Evolutionary conservation across 2,888 invertebrate species (phyloP), one percentile per base, ranked within the genome.

Genomic region (Yponomeuta sedellus): DNA sequence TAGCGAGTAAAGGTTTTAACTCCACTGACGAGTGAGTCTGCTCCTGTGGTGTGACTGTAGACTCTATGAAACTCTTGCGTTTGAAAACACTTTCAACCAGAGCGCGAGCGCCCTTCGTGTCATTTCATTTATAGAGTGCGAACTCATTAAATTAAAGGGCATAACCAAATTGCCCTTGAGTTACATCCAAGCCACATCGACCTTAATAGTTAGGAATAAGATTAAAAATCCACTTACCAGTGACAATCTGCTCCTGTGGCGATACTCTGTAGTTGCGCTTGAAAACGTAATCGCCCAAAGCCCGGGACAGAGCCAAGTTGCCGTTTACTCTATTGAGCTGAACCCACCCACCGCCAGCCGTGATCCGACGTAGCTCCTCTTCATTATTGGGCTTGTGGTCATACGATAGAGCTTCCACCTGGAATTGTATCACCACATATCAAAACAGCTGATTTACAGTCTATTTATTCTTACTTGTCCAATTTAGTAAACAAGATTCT

Each of bases 281-380:
- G 88, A 98, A 99, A 68, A 96, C 95, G 85, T 98, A 99, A 88
- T 99, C 99, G 0, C 99, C 99, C 1, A 99, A 92, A 0, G 99
- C 99, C 72, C 99, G 92, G 1, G 99, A 99, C 64, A 99, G 90
- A 1, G 99, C 99, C 71, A 99, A 92, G 89, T 98, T 98, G 1
- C 99, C 99, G 86, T 99, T 99, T n/a, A 99, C 99, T 73, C 99
- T 92, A 91, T 98, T 98, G 74, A 97, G 95, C 83, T 99, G 98
- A 1, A 99, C 99, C 96, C 97, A 99, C 64, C 99, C 99, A 5
- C 99, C 99, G 52, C 98, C 99, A 1, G 97, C 97, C 52, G 93
- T 94, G 74, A 99, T 99, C 73, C 99, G 93, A 69, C 95, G 94
- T 20, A 95, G 93, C 87, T 99, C 99, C 59, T 93, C 92, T 70